Percentiles rank a stretch among this genome's conserved stretches.
These are phyloP conservation scores for Coendou prehensilis DNA, from an alignment of 2,797 vertebrate genomes.

Conservation along the genomic window DNA sequence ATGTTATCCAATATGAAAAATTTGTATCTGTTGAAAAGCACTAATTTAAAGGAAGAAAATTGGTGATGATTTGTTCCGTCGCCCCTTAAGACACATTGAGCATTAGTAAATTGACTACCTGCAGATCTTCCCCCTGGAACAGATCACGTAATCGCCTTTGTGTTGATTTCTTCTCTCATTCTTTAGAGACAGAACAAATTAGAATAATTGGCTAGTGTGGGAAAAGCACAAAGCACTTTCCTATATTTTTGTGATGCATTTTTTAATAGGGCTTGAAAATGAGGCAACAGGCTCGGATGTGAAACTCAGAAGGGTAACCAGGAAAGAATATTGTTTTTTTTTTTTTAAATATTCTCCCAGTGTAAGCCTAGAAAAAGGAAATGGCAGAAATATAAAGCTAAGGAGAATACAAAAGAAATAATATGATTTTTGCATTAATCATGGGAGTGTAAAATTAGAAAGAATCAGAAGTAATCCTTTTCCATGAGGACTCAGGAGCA, in stretches of 20 bases:
- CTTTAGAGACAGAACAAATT: conserved; percentile 72
- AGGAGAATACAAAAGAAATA: conserved; percentile 64
- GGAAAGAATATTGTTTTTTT: conserved; percentile 47
- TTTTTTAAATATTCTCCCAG: conserved; percentile 56
- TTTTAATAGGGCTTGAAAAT: conserved; percentile 60
- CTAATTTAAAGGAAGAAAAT: conserved; percentile 71
- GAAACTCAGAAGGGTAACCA: conserved; percentile 32
- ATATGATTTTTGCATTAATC: conserved; percentile 57
- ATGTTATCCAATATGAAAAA: conserved; percentile 58
- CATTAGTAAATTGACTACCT: conserved; percentile 71
- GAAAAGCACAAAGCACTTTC: conserved; percentile 70
- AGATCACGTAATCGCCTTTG: conserved; percentile 61
- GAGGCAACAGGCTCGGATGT: neutral
- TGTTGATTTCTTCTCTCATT: conserved; percentile 68
- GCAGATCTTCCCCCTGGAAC: conserved; percentile 61
- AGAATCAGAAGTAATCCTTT: conserved; percentile 51
- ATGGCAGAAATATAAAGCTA: conserved; percentile 37
- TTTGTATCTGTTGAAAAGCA: conserved; percentile 60
- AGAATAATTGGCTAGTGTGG: conserved; percentile 76
- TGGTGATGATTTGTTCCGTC: conserved; percentile 60
- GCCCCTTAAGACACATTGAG: conserved; percentile 47
- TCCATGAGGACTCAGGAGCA: conserved; percentile 10
- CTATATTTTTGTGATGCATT: conserved; percentile 57
- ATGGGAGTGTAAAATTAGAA: conserved; percentile 53
- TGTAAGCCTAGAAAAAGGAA: conserved; percentile 40